phyloP scores from a whole-genome alignment of 2,888 invertebrate genomes.

The Conistra vaccinii region DNA sequence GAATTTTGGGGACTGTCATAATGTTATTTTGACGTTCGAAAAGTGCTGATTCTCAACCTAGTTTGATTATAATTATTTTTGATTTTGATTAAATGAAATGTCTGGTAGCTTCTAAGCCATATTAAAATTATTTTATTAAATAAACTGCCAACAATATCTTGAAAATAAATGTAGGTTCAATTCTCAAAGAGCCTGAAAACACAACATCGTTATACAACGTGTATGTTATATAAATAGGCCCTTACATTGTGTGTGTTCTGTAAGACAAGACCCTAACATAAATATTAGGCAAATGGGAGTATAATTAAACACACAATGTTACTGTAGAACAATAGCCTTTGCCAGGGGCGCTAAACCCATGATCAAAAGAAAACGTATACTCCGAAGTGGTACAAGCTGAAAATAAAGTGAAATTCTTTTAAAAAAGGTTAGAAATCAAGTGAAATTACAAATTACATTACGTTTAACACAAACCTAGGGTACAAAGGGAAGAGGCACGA shows the following conservation, averaged over 20 bases:
- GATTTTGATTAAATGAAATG: no score
- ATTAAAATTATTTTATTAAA: not conserved
- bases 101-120: no score
- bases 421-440: constrained; percentile 78
- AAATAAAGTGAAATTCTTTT: constrained; percentile 57
- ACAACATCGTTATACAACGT: constrained; percentile 40
- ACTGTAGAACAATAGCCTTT: constrained; percentile 56
- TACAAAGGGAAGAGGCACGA: constrained; percentile 67
- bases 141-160: constrained; percentile 3
- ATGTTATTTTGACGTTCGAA: no score
- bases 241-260: constrained; percentile 48
- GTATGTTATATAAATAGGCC: constrained; percentile 48
- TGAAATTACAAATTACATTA: constrained; percentile 74
- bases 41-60: no score
- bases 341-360: constrained; percentile 48
- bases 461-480: constrained; percentile 73
- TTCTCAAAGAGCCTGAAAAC: constrained; percentile 50
- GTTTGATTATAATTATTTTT: no score
- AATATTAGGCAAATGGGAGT: constrained; percentile 60
- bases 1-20: no score
- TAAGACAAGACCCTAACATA: constrained; percentile 63
- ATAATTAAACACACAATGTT: constrained; percentile 64
- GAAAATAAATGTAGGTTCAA: constrained; percentile 31
- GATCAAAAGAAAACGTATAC: constrained; percentile 61
- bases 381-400: constrained; percentile 50